These are phyloP conservation scores for Sesamia inferens DNA, from an alignment of 2,888 invertebrate genomes.

Conservation along the genomic window DNA sequence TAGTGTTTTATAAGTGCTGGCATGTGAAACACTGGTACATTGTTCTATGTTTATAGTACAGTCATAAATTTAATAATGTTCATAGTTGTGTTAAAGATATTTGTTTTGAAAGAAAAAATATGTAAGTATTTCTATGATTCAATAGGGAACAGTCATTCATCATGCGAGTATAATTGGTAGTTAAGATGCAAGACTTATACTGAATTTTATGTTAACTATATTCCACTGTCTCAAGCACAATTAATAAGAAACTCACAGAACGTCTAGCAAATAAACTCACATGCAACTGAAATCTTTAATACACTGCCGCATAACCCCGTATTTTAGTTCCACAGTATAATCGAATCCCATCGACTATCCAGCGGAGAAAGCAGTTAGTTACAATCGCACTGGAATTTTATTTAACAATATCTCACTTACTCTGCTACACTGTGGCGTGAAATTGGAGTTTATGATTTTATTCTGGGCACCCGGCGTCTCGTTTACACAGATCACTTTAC, in stretches of 20 bases:
- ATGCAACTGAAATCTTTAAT: conserved; percentile 20
- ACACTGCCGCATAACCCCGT: conserved; percentile 24
- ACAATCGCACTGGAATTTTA: conserved; percentile 62
- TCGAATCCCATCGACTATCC: conserved; percentile 57
- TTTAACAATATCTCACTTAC: conserved; percentile 61
- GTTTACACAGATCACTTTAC: conserved; percentile 60
- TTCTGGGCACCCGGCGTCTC: conserved; percentile 52
- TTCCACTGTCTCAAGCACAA: neutral
- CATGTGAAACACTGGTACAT: neutral
- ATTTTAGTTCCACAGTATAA: conserved; percentile 48
- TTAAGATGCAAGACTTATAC: neutral
- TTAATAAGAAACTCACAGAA: neutral
- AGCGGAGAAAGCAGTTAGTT: conserved; percentile 60
- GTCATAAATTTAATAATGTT: neutral
- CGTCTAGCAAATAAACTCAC: conserved; percentile 22
- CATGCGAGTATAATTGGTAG: neutral
- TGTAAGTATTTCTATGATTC: neutral
- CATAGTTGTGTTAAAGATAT: neutral
- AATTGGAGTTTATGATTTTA: conserved; percentile 64
- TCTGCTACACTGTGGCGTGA: conserved; percentile 61
- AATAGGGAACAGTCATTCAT: neutral
- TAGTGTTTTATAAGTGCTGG: neutral
- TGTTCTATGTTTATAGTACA: neutral
- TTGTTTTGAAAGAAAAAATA: neutral
- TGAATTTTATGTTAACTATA: neutral